Conservation (phyloP, 2,113 vertebrate genomes). For the Scatophagus argus region DNA sequence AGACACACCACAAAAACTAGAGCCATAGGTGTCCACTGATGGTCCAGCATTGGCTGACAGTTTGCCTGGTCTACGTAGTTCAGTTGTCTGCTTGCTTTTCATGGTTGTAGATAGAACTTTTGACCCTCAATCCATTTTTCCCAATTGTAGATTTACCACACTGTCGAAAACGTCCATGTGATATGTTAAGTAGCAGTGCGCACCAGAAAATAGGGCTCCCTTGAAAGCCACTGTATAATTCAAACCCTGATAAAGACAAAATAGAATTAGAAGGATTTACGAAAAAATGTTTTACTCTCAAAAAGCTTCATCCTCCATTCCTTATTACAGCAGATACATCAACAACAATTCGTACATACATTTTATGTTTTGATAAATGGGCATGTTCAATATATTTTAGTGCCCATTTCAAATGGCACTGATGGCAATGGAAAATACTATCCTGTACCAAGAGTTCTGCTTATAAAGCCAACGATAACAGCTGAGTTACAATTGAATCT, state of each 20-base stretch:
- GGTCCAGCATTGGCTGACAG: too few relatives aligned
- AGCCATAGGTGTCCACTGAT: too few relatives aligned
- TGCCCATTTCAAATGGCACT: slow-evolving; percentile 40
- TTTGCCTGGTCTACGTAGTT: too few relatives aligned
- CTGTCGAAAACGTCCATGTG: too few relatives aligned
- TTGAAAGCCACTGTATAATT: too few relatives aligned
- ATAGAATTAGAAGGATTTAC: slow-evolving; percentile 5
- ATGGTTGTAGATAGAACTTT: too few relatives aligned
- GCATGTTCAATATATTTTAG: slow-evolving; percentile 25
- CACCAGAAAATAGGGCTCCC: too few relatives aligned
- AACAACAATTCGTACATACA: slow-evolving; percentile 44
- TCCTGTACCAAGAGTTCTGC: slow-evolving; percentile 14
- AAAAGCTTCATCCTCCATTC: slow-evolving; percentile 38
- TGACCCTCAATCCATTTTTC: too few relatives aligned
- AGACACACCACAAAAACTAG: too few relatives aligned
- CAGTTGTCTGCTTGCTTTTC: too few relatives aligned
- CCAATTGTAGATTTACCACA: too few relatives aligned
- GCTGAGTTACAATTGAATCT: slow-evolving; percentile 23
- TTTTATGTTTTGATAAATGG: slow-evolving; percentile 14
- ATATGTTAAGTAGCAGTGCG: too few relatives aligned
- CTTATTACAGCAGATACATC: slow-evolving; percentile 68
- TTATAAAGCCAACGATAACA: slow-evolving; percentile 35
- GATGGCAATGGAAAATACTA: slow-evolving; percentile 30
- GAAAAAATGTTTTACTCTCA: slow-evolving; percentile 64
- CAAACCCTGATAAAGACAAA: background rate